Conservation (phyloP, 2,888 invertebrate species). For the Eurytoma californica region DNA sequence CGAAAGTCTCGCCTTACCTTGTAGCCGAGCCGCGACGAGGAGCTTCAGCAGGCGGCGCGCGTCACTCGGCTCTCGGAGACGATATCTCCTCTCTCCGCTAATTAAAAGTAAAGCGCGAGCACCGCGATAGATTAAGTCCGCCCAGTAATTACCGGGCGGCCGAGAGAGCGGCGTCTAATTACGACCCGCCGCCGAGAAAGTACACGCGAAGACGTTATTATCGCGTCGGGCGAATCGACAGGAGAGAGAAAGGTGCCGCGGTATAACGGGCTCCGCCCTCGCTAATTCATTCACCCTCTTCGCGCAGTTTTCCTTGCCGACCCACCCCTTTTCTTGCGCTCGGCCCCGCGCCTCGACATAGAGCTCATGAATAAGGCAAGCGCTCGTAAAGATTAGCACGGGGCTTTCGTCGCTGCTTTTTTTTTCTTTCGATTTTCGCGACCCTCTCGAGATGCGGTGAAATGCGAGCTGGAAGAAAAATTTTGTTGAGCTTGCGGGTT, state of each 20-base stretch:
- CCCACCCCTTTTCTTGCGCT: not conserved
- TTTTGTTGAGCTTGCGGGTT: too few relatives aligned
- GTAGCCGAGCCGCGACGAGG: not conserved
- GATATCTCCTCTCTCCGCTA: conserved; percentile 51
- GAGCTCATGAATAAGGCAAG: conserved; percentile 27
- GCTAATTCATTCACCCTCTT: conserved; percentile 35
- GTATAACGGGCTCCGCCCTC: not conserved
- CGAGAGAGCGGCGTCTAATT: conserved; percentile 63
- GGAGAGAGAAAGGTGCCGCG: conserved; percentile 12
- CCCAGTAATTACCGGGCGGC: conserved; percentile 64
- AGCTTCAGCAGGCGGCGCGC: conserved; percentile 24
- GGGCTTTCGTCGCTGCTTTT: not conserved
- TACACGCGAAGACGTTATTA: conserved; percentile 58
- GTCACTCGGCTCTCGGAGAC: conserved; percentile 26
- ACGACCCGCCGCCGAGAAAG: conserved; percentile 61
- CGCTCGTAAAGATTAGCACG: conserved; percentile 2
- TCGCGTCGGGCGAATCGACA: conserved; percentile 49
- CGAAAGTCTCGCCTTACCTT: not conserved
- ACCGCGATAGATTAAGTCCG: conserved; percentile 56
- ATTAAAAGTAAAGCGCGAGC: conserved; percentile 58
- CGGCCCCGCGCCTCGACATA: not conserved
- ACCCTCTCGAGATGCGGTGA: not conserved
- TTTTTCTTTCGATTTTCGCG: not conserved
- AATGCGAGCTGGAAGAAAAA: not conserved
- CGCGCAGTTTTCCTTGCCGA: not conserved